A percentile compares a stretch with the other conserved stretches of the same genome.
These are phyloP conservation scores for Rhinophrynus dorsalis DNA, from an alignment of 2,797 vertebrate species.

Conservation along the genomic window DNA sequence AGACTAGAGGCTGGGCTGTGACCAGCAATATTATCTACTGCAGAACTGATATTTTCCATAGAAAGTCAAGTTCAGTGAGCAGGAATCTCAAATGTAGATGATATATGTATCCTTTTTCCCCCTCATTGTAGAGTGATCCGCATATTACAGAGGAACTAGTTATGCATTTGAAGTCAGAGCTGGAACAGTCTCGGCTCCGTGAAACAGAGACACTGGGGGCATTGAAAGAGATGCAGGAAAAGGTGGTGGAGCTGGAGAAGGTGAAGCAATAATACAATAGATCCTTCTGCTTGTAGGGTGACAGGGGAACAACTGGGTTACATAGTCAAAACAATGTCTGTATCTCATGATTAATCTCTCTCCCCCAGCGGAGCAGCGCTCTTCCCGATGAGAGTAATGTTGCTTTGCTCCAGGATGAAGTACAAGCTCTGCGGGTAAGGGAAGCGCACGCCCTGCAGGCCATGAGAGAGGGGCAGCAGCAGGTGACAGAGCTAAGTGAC, in stretches of 20 bases:
- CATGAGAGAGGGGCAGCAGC: constrained; percentile 83
- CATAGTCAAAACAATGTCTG: not conserved
- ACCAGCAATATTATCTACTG: not conserved
- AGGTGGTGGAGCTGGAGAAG: constrained; percentile 93
- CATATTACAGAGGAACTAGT: constrained; percentile 86
- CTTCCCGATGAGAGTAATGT: constrained; percentile 90
- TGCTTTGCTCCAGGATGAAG: constrained; percentile 84
- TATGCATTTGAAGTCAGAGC: constrained; percentile 79
- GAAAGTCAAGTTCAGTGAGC: not conserved
- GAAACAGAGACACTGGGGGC: constrained; percentile 85
- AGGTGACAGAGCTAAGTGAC: constrained; percentile 86
- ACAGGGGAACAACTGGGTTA: not conserved
- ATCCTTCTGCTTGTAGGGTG: no score
- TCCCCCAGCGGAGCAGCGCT: constrained; percentile 77
- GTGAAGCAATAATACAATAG: constrained; percentile 61
- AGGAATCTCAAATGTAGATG: not conserved
- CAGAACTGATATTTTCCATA: not conserved
- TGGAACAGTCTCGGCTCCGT: constrained; percentile 85
- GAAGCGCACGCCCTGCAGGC: constrained; percentile 83
- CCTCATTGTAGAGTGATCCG: constrained; percentile 59
- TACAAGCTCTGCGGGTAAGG: constrained; percentile 87
- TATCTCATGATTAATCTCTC: not conserved
- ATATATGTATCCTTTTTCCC: not conserved
- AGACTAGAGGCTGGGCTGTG: not conserved
- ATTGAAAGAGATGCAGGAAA: constrained; percentile 94